phyloP scores from a whole-genome alignment of 1,140 invertebrate genomes.

The Danaus melanippus region DNA sequence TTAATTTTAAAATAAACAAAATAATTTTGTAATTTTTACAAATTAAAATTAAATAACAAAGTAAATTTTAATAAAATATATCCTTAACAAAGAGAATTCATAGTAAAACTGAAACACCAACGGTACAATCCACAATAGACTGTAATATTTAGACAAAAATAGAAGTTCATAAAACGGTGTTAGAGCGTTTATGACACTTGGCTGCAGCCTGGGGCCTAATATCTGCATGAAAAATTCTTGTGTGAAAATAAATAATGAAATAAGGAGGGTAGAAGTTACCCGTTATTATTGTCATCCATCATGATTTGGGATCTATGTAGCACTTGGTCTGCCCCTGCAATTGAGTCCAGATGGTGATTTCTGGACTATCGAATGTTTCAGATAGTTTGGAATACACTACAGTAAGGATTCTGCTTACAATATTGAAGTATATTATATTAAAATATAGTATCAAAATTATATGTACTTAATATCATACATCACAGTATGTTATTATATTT shows the following conservation, averaged over 20 bases:
- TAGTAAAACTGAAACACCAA: slow-evolving; percentile 21
- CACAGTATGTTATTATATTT: no score
- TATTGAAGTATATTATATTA: no score
- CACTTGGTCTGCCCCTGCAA: slow-evolving; percentile 16
- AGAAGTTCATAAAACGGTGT: slow-evolving; percentile 27
- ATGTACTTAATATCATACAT: no score
- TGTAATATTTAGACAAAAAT: slow-evolving; percentile 22
- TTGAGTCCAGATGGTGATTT: slow-evolving; percentile 19
- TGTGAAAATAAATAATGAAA: slow-evolving; percentile 52
- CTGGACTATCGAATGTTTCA: background rate
- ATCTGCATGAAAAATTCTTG: slow-evolving; percentile 53
- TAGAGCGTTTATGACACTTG: slow-evolving; percentile 28
- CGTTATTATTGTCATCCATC: slow-evolving; percentile 49
- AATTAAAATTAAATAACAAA: no score
- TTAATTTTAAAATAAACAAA: no score
- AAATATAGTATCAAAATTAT: no score
- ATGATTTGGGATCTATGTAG: slow-evolving; percentile 32
- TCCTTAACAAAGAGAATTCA: slow-evolving; percentile 12
- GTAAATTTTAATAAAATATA: no score
- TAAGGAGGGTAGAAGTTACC: slow-evolving; percentile 27
- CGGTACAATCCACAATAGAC: slow-evolving; percentile 14
- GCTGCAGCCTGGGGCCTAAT: slow-evolving; percentile 29
- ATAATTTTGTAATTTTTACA: no score
- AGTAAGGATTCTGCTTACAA: no score
- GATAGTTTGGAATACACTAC: no score